Base-by-base conservation (phyloP, 1,140 invertebrate species). In the Ptiloglossa arizonensis region DNA sequence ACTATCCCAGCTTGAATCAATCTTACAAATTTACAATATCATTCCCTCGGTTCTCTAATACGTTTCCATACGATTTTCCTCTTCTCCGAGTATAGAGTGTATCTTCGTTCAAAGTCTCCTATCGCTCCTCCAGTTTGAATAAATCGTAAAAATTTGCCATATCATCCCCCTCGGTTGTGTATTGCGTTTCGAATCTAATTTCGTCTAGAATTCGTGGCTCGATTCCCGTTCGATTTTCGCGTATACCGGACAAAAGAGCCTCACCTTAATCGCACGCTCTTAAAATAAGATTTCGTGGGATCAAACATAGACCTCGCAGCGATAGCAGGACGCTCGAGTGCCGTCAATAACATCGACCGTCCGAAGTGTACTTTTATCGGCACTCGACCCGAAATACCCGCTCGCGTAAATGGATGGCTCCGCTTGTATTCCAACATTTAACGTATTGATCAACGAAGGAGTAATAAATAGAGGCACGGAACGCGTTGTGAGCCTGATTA, bases 401-500 rank as follows among this genome's bases (percentile, higher is more conserved):
- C 63, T 63, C 63, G 63, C 63, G 75, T 60, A 68, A 56, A 74
- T 52, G 50, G 63, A 59, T 54, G 69, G 63, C 72, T 56, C 69
- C 44, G 81, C 52, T 32, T 75, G 77, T 76, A 78, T 74, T 66
- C 78, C 77, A 83, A 80, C 84, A 86, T 86, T 87, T 86, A 82
- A 87, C 74, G 81, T 86, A 87, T 87, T 79, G 85, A 87, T 87
- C 84, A 85, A 76, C 73, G 56, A 60, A 64, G 80, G 52, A 80
- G 81, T 44, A 82, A 86, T 87, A 87, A 87, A 87, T 87, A 87
- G 81, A 79, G 76, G 63, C 44, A 74, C 56, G 80, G 80, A 72
- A 59, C 72, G 59, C 41, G 76, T 29, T 76, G 77, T 63, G 75
- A 85, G 87, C 87, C 78, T 89, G 85, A 89, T 89, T 89, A 87